A percentile compares a stretch with the other conserved stretches of the same genome.
phyloP scores from a whole-genome alignment of 1,140 invertebrate genomes.

The honey bee (Apis mellifera) region Amel_HAv3.1 CM009937.2:4592501-4593000 shows the following conservation, averaged over 20 bases:
- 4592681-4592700: background rate
- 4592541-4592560: too few relatives aligned
- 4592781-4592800: background rate
- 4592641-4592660: background rate
- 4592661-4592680: background rate
- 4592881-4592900: background rate
- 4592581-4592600: too few relatives aligned
- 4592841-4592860: constrained; percentile 2
- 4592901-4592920: background rate
- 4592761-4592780: constrained; percentile 1
- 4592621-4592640: background rate
- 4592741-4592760: constrained; percentile 3
- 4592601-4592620: background rate
- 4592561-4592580: too few relatives aligned
- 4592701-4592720: constrained; percentile 15
- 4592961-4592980: background rate
- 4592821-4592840: too few relatives aligned
- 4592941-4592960: background rate
- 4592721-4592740: background rate
- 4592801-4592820: constrained; percentile 20
- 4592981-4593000: constrained; percentile 8
- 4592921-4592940: constrained; percentile 6
- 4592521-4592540: too few relatives aligned
- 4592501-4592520: too few relatives aligned
- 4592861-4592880: background rate